A percentile compares a stretch with the other conserved stretches of the same genome.
phyloP scores from a whole-genome alignment of 2,113 vertebrate species.

The Zeus faber region DNA sequence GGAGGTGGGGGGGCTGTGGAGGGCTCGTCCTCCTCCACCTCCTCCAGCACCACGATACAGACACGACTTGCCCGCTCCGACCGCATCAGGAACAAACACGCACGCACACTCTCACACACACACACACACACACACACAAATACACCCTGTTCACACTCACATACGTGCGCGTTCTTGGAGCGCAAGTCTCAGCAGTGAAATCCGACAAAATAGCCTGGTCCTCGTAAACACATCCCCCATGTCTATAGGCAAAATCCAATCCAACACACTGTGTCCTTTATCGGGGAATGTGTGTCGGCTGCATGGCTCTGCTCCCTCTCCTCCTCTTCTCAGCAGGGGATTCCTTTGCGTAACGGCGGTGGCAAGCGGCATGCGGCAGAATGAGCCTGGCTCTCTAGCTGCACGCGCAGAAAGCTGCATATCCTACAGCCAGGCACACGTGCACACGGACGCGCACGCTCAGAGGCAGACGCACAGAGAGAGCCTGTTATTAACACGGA shows the following conservation, averaged over 20 bases:
- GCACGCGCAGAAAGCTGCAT: slow-evolving; percentile 54
- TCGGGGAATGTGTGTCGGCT: too few species aligned
- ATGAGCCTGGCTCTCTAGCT: slow-evolving; percentile 50
- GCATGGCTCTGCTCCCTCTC: background rate
- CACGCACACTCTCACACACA: slow-evolving; percentile 12
- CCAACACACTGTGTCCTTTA: too few species aligned
- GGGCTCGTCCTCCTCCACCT: slow-evolving; percentile 82
- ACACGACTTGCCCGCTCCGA: slow-evolving; percentile 94
- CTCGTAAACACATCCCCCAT: slow-evolving; percentile 22
- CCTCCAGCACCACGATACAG: slow-evolving; percentile 99
- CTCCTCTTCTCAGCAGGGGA: slow-evolving; percentile 54
- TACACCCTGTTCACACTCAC: slow-evolving; percentile 37
- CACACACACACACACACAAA: slow-evolving; percentile 4
- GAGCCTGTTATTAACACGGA: slow-evolving; percentile 44
- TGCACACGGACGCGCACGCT: slow-evolving; percentile 14
- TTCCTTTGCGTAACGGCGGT: slow-evolving; percentile 69
- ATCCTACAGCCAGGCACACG: slow-evolving; percentile 45
- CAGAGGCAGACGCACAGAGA: slow-evolving; percentile 10
- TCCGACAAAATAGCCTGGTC: slow-evolving; percentile 13
- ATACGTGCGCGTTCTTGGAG: slow-evolving; percentile 31
- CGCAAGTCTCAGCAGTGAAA: slow-evolving; percentile 31
- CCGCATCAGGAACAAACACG: slow-evolving; percentile 67
- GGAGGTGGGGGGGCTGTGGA: slow-evolving; percentile 54
- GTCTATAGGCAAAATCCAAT: slow-evolving; percentile 39
- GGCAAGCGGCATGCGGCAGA: slow-evolving; percentile 65